Evolutionary conservation across 2,113 vertebrate genomes (phyloP).

Genomic region (Forbesichthys papilliferus): DNA sequence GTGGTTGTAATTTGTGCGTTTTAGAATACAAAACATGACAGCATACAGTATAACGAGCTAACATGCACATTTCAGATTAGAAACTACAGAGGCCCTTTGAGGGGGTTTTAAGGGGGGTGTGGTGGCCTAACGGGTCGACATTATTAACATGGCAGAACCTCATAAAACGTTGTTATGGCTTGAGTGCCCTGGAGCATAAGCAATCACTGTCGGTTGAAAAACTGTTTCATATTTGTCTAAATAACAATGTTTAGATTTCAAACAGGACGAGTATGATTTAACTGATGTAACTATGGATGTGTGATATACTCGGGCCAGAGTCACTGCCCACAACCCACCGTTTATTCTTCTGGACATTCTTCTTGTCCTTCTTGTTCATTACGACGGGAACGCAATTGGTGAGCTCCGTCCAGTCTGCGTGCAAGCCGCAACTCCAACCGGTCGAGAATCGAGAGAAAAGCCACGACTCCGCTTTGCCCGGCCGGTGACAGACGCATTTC

Average conservation of each 20-base stretch:
- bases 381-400: constrained; percentile 87
- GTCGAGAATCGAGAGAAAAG: constrained; percentile 91
- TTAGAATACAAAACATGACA: too few species aligned
- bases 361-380: constrained; percentile 87
- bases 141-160: not conserved
- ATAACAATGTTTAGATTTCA: not conserved
- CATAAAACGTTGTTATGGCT: not conserved
- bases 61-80: too few species aligned
- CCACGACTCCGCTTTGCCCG: constrained; percentile 89
- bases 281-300: not conserved
- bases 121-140: too few species aligned
- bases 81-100: too few species aligned
- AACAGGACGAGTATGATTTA: not conserved
- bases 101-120: too few species aligned
- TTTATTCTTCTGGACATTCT: constrained; percentile 51
- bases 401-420: constrained; percentile 91
- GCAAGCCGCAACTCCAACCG: constrained; percentile 89
- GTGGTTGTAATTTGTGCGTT: too few species aligned
- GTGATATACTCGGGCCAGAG: not conserved
- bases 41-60: too few species aligned
- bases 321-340: constrained; percentile 51
- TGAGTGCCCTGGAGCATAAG: not conserved
- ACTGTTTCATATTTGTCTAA: not conserved
- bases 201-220: not conserved
- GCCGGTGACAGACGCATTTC: constrained; percentile 92